These are phyloP conservation scores for Spinus olivaceus DNA, from an alignment of 2,797 vertebrate genomes.

Conservation along the genomic window DNA sequence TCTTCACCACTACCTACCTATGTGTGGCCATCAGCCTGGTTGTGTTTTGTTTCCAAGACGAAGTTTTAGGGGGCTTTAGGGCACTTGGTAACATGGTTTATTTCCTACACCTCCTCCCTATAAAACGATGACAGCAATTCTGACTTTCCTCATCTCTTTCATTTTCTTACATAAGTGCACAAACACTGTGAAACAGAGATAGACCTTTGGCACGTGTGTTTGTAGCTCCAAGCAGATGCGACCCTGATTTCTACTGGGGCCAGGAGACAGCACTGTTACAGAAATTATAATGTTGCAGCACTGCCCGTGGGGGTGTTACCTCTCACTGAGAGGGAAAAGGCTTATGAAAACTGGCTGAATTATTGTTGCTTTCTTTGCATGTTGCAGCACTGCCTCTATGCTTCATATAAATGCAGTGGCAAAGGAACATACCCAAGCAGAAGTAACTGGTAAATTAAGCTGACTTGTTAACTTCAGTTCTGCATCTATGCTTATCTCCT, in stretches of 20 bases:
- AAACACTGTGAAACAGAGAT: not conserved
- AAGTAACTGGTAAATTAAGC: not conserved
- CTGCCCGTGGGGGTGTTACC: not conserved
- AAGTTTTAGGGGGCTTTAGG: not conserved
- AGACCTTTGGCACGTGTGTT: not conserved
- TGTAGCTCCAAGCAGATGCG: not conserved
- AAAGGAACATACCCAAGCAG: not conserved
- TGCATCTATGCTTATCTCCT: not conserved
- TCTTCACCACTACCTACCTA: not conserved
- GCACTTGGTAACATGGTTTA: not conserved
- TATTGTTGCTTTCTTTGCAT: not conserved
- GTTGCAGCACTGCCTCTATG: not conserved
- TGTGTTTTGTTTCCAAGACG: not conserved
- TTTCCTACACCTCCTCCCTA: not conserved
- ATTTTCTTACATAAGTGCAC: not conserved
- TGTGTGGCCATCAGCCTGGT: not conserved
- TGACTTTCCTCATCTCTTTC: not conserved
- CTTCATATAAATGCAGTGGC: not conserved
- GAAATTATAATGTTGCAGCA: not conserved
- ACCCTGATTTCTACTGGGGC: not conserved
- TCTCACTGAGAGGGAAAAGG: not conserved
- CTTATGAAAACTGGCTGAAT: not conserved
- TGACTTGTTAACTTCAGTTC: not conserved
- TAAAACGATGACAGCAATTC: not conserved
- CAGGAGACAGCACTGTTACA: not conserved